Evolutionary conservation across 2,888 invertebrate species (phyloP).

Genomic region (Thereva unica): DNA sequence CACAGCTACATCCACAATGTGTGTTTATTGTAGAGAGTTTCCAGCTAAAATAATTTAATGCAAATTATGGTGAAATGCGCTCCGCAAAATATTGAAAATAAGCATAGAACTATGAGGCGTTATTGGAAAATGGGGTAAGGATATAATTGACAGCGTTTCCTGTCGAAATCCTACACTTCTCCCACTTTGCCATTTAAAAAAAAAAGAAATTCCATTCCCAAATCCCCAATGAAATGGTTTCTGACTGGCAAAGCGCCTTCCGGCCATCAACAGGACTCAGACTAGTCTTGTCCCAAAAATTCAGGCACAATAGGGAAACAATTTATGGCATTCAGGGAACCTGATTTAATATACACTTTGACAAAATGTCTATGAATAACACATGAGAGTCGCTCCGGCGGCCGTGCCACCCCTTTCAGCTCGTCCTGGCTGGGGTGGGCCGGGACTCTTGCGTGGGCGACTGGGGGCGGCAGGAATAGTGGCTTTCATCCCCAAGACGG

Average conservation of each 20-base stretch:
- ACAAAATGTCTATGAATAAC: slow-evolving; percentile 31
- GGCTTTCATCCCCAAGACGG: slow-evolving; percentile 9
- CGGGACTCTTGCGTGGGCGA: neutral
- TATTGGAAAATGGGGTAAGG: too few relatives aligned
- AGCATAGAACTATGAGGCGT: too few relatives aligned
- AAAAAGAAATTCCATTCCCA: slow-evolving; percentile 10
- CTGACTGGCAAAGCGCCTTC: slow-evolving; percentile 27
- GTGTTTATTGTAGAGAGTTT: too few relatives aligned
- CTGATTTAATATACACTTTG: slow-evolving; percentile 36
- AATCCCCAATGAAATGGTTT: slow-evolving; percentile 20
- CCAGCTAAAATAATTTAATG: too few relatives aligned
- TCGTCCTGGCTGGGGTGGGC: neutral
- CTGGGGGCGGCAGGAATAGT: neutral
- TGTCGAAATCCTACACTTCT: too few relatives aligned
- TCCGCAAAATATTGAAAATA: too few relatives aligned
- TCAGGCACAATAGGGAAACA: slow-evolving; percentile 32
- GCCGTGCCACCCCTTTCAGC: slow-evolving; percentile 4
- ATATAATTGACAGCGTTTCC: too few relatives aligned
- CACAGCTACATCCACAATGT: too few relatives aligned
- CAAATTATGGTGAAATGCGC: too few relatives aligned
- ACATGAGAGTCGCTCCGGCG: slow-evolving; percentile 14
- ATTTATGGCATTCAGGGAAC: slow-evolving; percentile 29
- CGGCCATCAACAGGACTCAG: slow-evolving; percentile 25
- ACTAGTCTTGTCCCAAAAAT: slow-evolving; percentile 5
- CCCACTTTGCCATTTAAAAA: neutral